These are phyloP conservation scores for Mesorhabditis sp. DNA, from an alignment of 2,888 invertebrate species.

Conservation along the genomic window DNA sequence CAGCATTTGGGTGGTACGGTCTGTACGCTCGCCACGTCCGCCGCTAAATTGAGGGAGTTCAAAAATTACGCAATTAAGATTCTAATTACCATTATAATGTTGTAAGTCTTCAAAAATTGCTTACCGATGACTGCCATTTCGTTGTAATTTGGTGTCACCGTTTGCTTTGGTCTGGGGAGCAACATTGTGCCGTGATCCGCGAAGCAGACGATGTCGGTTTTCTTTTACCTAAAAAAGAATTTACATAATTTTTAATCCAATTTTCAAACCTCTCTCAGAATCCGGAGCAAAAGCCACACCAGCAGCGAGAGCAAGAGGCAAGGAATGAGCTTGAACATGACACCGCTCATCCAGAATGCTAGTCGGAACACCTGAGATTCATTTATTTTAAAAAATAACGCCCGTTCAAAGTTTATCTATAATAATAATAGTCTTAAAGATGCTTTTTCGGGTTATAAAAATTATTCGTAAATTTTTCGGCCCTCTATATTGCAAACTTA, in stretches of 20 bases:
- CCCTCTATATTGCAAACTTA: slow-evolving; percentile 13
- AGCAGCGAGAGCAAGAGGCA: slow-evolving; percentile 61
- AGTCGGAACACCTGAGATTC: slow-evolving; percentile 42
- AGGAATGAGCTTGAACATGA: slow-evolving; percentile 58
- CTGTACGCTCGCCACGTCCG: slow-evolving; percentile 44
- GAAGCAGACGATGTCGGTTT: slow-evolving; percentile 44
- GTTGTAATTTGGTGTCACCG: slow-evolving; percentile 14
- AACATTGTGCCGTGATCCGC: slow-evolving; percentile 24
- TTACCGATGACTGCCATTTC: slow-evolving; percentile 16
- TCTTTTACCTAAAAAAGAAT: slow-evolving; percentile 35
- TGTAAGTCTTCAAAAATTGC: no score
- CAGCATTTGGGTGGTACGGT: slow-evolving; percentile 62
- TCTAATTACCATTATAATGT: no score
- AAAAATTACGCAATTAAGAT: no score
- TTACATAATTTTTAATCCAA: no score
- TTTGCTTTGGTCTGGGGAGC: slow-evolving; percentile 10
- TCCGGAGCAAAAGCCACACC: slow-evolving; percentile 60
- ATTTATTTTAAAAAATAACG: neutral
- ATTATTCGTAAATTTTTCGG: neutral
- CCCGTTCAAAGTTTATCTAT: neutral
- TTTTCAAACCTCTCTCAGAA: slow-evolving; percentile 51
- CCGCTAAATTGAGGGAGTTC: slow-evolving; percentile 7
- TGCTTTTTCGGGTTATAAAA: no score
- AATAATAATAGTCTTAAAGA: neutral
- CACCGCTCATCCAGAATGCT: slow-evolving; percentile 56